Base-by-base conservation (phyloP, 2,888 invertebrate genomes). In the Apotomis betuletana region DNA sequence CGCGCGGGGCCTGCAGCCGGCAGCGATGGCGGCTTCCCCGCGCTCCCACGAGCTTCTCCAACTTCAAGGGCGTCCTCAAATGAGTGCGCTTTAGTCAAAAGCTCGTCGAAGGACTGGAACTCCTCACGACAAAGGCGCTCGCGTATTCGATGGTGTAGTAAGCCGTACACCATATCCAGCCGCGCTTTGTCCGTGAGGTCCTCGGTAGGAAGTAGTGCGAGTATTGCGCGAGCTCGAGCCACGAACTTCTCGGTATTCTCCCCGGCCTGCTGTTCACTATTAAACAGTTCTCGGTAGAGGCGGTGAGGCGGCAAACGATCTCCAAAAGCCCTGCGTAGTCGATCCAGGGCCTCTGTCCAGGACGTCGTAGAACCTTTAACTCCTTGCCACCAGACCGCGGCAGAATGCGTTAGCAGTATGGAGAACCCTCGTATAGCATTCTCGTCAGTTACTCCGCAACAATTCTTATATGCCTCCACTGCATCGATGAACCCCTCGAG, bases 91-190 rank as follows among this genome's bases (percentile, higher is more conserved):
- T 68, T 73, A 12, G 55, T 52, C 4, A 73, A 41, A 6, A 69
- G 38, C 5, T 72, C 68, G 0, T 58, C 60, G 10, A 74, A 70
- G 4, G 69, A 62, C 13, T n/a, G 68, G 13, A 77, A 51, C 13
- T 79, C 79, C 78, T 82, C 81, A 65, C 81, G 78, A 59, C 70
- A 71, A 61, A 74, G 73, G 65, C 77, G 69, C 57, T 77, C 69
- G 41, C 70, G 74, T 36, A 75, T 73, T 36, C 72, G 64, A 13
- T 57, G 70, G 55, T 74, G 58, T 10, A 76, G 65, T 9, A 74
- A 75, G 15, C 74, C 73, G 46, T 72, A 76, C 8, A 75, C 54
- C 74, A 75, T 74, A 41, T 78, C 78, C 46, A 75, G n/a, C 52
- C 76, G 70, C 6, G 72, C 63, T 13, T 9, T 69, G 54, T 74